These are phyloP conservation scores for Popillia japonica DNA, from an alignment of 1,140 invertebrate species.

Conservation along the genomic window DNA sequence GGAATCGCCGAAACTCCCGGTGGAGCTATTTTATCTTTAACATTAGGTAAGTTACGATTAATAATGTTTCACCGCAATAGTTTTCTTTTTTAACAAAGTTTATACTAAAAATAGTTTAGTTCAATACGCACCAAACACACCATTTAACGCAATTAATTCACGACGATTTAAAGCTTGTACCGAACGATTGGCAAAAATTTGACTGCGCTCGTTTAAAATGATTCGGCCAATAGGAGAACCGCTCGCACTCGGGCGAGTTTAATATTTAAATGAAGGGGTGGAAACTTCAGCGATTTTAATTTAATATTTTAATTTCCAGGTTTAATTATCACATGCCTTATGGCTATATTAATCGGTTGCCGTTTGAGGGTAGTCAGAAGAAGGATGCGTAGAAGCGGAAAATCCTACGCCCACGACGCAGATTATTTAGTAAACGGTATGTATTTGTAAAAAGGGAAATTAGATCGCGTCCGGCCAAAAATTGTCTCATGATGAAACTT, in stretches of 20 bases:
- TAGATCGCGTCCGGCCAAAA: background rate
- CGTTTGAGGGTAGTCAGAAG: slow-evolving; percentile 78
- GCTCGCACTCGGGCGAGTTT: too few species aligned
- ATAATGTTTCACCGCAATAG: background rate
- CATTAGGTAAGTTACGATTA: slow-evolving; percentile 66
- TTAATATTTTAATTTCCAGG: slow-evolving; percentile 61
- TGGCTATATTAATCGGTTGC: slow-evolving; percentile 82
- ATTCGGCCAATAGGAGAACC: too few species aligned
- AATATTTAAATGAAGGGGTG: background rate
- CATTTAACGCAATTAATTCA: too few species aligned
- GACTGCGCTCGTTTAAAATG: too few species aligned
- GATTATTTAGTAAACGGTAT: slow-evolving; percentile 98
- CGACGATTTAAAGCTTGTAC: too few species aligned
- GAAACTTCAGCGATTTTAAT: background rate
- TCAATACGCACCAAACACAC: too few species aligned
- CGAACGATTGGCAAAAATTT: too few species aligned
- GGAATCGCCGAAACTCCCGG: slow-evolving; percentile 72
- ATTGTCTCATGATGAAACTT: background rate
- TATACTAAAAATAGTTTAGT: too few species aligned
- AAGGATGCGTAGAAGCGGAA: slow-evolving; percentile 77
- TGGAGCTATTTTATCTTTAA: slow-evolving; percentile 86
- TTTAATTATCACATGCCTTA: slow-evolving; percentile 69
- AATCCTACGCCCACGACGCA: slow-evolving; percentile 90
- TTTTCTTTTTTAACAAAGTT: too few species aligned
- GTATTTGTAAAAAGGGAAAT: slow-evolving; percentile 75